phyloP scores from a whole-genome alignment of 2,797 vertebrate genomes.

The Bradypodion ventrale region DNA sequence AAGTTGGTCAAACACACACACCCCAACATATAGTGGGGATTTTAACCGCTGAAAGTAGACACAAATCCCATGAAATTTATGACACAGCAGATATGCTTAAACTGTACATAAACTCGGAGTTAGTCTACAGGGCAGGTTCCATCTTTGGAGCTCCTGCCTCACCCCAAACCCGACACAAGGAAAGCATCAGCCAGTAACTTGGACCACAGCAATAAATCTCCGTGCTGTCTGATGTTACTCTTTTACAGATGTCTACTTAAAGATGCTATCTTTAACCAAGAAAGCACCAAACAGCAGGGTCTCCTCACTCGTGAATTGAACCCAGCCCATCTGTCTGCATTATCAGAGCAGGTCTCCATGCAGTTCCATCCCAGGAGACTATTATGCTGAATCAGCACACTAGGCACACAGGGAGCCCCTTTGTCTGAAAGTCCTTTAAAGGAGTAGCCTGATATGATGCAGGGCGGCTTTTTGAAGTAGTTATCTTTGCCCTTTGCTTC shows the following conservation, averaged over 20 bases:
- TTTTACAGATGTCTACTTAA: neutral
- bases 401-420: neutral
- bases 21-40: too few relatives aligned
- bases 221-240: neutral
- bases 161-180: too few relatives aligned
- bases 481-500: neutral
- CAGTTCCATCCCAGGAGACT: neutral
- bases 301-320: neutral
- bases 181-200: neutral
- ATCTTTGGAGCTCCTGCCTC: neutral
- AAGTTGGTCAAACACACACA: neutral
- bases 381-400: neutral
- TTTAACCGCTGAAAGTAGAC: neutral
- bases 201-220: neutral
- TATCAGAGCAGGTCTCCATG: neutral
- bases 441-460: neutral
- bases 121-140: neutral
- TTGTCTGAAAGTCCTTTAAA: neutral
- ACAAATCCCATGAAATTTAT: neutral
- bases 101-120: too few relatives aligned
- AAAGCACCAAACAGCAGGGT: neutral
- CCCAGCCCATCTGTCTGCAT: neutral
- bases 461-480: neutral
- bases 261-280: neutral
- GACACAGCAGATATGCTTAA: too few relatives aligned